Evolutionary conservation across 2,113 vertebrate species (phyloP).

Genomic region (Gavia stellata): DNA sequence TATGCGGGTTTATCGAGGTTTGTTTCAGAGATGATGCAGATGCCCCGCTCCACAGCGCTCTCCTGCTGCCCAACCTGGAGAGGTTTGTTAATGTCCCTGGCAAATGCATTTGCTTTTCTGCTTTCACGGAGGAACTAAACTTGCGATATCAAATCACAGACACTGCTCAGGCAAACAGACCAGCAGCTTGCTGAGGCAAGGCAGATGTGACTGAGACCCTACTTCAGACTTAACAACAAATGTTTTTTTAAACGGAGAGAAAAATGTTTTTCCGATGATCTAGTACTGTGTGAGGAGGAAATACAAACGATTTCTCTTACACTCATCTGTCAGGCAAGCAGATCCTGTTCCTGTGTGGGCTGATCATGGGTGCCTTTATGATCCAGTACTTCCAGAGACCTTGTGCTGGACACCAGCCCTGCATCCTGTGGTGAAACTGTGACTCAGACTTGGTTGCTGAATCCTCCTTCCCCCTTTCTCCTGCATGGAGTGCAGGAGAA

Average conservation of each 20-base stretch:
- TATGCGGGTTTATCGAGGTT: fast-evolving
- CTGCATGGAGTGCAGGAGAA: not conserved
- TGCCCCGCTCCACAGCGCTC: not conserved
- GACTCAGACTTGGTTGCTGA: not conserved
- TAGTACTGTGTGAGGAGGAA: not conserved
- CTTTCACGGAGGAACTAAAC: not conserved
- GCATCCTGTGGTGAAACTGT: not conserved
- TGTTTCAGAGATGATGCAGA: not conserved
- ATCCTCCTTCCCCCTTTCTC: not conserved
- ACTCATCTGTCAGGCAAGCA: not conserved
- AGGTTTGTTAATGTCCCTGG: not conserved
- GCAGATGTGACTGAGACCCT: not conserved
- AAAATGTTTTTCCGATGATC: not conserved
- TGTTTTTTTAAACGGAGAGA: not conserved
- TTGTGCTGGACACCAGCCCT: not conserved
- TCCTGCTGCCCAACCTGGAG: not conserved
- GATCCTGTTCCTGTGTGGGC: not conserved
- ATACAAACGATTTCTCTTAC: not conserved
- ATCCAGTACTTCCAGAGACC: not conserved
- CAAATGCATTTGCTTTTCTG: not conserved
- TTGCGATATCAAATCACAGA: not conserved
- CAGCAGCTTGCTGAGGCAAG: not conserved
- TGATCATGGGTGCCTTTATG: not conserved
- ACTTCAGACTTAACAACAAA: not conserved
- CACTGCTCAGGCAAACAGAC: not conserved